Base-by-base conservation (phyloP, 2,888 invertebrate species). In the Apotomis betuletana region DNA sequence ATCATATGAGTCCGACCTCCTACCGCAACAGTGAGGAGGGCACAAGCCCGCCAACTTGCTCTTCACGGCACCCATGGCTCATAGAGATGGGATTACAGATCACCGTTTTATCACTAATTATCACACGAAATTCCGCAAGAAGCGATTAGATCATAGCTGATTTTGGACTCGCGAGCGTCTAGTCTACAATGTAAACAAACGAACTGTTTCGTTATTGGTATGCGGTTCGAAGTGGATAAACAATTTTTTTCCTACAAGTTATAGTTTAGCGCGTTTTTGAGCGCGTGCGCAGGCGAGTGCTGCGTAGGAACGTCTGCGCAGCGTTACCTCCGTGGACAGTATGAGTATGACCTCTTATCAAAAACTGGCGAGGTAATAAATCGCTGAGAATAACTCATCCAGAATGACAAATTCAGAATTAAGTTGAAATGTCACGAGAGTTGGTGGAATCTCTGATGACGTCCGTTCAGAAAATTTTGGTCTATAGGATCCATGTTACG, bases 331-430 rank as follows among this genome's bases (percentile, higher is more conserved):
- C 78, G 65, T 52, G 60, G 51, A 63, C 58, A 68, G 13, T 77
- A 78, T 86, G 87, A 88, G 13, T 77, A 78, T 86, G 87, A 88
- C 89, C 89, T 87, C 87, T 90, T 90, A 90, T 90, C 90, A 89
- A 74, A 41, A 76, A 75, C 73, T 74, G 76, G 75, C 77, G 76
- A 78, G 75, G 73, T 74, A 74, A 77, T 77, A 76, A 78, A 73
- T 75, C 73, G 62, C 75, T 73, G 44, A 73, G 72, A 60, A 67
- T 70, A 76, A 41, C 52, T 52, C 67, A 55, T 65, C 59, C 68
- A 59, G 58, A 54, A 75, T 75, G 74, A 74, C 73, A 72, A 67
- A 67, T 51, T 15, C 13, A 52, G 52, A 54, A 36, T 60, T 54
- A 46, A 10, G 41, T 38, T 38, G 58, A 13, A 51, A 59, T 59